These are phyloP conservation scores for Drosophila pruinosa DNA, from an alignment of 1,140 invertebrate species.

Conservation along the genomic window DNA sequence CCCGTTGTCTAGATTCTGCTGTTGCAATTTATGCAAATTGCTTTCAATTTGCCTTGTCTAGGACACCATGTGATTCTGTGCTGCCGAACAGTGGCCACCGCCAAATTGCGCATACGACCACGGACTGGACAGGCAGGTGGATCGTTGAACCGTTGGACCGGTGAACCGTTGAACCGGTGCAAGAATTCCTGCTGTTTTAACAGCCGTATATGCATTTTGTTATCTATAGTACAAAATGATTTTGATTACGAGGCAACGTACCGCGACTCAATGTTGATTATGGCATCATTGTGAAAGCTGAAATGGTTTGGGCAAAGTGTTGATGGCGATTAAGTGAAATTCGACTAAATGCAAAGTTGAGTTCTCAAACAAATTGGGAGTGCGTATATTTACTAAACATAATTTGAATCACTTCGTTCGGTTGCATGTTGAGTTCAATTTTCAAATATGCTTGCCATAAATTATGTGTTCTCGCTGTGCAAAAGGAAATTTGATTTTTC, in stretches of 20 bases:
- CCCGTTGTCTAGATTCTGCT: background rate
- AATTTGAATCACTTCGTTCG: slow-evolving; percentile 15
- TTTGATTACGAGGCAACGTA: slow-evolving; percentile 35
- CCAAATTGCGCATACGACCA: slow-evolving; percentile 48
- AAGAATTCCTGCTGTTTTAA: background rate
- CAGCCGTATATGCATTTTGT: slow-evolving; percentile 38
- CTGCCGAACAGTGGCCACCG: slow-evolving; percentile 26
- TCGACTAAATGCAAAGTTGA: slow-evolving; percentile 4
- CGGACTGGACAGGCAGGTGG: background rate
- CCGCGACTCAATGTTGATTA: slow-evolving; percentile 6
- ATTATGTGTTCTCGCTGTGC: slow-evolving; percentile 26
- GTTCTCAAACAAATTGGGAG: background rate
- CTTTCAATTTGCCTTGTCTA: slow-evolving; percentile 69
- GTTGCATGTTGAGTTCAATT: slow-evolving; percentile 26
- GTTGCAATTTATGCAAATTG: slow-evolving; percentile 74
- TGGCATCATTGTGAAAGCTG: background rate
- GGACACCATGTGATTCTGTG: slow-evolving; percentile 39
- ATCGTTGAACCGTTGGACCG: background rate
- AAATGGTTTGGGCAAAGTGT: slow-evolving; percentile 4
- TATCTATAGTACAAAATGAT: slow-evolving; percentile 38
- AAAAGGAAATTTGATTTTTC: slow-evolving; percentile 60
- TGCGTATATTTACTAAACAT: slow-evolving; percentile 3
- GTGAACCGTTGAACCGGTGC: background rate
- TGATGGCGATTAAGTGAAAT: slow-evolving; percentile 20
- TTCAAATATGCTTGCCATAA: background rate